Evolutionary conservation across 2,888 invertebrate species (phyloP).

Genomic region (Carcina quercana): DNA sequence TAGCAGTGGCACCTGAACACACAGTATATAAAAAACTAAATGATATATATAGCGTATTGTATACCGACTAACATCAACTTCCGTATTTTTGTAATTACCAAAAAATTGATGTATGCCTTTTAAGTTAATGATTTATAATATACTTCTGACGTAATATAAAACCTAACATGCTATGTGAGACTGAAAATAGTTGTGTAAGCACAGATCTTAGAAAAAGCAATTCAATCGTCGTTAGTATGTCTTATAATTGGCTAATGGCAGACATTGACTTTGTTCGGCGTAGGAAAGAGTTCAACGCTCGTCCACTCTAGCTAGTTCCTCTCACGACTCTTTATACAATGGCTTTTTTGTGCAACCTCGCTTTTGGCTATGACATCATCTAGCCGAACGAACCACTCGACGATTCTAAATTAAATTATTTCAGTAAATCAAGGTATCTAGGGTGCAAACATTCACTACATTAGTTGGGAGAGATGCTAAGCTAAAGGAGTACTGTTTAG

Average conservation of each 20-base stretch:
- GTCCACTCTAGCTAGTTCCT: slow-evolving; percentile 51
- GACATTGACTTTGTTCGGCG: slow-evolving; percentile 51
- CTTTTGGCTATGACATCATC: slow-evolving; percentile 69
- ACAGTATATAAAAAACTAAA: no score
- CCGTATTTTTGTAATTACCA: no score
- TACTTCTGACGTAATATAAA: no score
- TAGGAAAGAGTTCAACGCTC: slow-evolving; percentile 69
- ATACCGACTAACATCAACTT: no score
- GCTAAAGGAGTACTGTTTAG: no score
- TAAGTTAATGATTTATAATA: no score
- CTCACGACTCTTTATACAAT: slow-evolving; percentile 68
- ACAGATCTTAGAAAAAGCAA: no score
- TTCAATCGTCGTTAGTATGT: slow-evolving; percentile 39
- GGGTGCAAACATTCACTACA: slow-evolving; percentile 63
- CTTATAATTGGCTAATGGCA: slow-evolving; percentile 60
- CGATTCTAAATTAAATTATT: slow-evolving; percentile 7
- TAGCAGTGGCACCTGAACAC: no score
- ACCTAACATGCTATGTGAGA: no score
- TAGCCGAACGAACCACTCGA: slow-evolving; percentile 20
- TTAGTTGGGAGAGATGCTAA: slow-evolving; percentile 65
- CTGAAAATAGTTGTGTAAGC: no score
- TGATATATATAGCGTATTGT: no score
- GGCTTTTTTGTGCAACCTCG: slow-evolving; percentile 64
- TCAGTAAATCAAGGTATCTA: slow-evolving; percentile 22
- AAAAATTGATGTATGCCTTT: no score